These are phyloP conservation scores for Tachysurus vachellii DNA, from an alignment of 2,113 vertebrate species.

Conservation along the genomic window DNA sequence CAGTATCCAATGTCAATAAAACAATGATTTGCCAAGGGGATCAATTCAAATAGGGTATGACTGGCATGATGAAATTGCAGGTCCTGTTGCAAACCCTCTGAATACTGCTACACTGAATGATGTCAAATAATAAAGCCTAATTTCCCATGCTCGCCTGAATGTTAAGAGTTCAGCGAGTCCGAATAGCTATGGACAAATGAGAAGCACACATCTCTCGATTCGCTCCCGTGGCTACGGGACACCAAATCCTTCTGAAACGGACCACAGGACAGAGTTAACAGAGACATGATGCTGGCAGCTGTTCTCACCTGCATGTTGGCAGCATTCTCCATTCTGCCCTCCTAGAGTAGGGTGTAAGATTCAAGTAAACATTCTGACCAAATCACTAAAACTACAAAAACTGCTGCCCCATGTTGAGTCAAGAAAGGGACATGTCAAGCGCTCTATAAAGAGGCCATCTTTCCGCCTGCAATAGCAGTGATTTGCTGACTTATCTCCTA, in stretches of 20 bases:
- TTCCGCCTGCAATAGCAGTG: constrained; percentile 22
- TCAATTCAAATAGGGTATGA: constrained; percentile 35
- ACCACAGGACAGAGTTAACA: constrained; percentile 67
- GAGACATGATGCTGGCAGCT: constrained; percentile 68
- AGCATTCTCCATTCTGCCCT: constrained; percentile 47
- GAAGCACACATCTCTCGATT: constrained; percentile 57
- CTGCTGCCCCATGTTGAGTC: constrained; percentile 34
- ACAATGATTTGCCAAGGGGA: constrained; percentile 37
- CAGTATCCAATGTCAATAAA: constrained; percentile 48
- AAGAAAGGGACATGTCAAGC: constrained; percentile 10
- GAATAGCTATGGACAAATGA: constrained; percentile 60
- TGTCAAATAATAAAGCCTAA: constrained; percentile 70
- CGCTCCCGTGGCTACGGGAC: constrained; percentile 72
- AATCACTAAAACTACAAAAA: constrained; percentile 21
- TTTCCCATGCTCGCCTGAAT: constrained; percentile 60
- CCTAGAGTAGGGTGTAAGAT: constrained; percentile 49
- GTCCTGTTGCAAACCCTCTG: constrained; percentile 64
- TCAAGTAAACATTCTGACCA: constrained; percentile 46
- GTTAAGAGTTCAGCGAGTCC: constrained; percentile 65
- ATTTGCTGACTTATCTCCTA: constrained; percentile 35
- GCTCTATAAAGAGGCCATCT: constrained; percentile 14
- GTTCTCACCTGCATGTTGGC: constrained; percentile 64
- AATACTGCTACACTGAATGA: constrained; percentile 62
- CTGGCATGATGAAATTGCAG: constrained; percentile 63
- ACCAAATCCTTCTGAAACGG: constrained; percentile 67